Percentiles rank a stretch among this genome's conserved stretches.
Conservation (phyloP, 2,888 invertebrate species). For the Phytoseiulus persimilis region DNA sequence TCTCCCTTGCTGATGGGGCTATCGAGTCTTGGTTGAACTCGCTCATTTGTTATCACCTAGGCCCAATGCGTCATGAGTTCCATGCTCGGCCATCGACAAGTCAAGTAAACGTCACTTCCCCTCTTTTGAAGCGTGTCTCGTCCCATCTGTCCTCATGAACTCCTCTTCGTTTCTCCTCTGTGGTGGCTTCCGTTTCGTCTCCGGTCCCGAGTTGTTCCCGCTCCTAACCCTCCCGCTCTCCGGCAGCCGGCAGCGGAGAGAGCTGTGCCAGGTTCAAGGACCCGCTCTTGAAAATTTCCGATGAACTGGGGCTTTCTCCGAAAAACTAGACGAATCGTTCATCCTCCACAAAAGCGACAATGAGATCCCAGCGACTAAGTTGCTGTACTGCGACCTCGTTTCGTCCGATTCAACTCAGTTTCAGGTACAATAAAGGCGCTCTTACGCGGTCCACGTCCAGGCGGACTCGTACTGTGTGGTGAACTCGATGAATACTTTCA, state of each 20-base stretch:
- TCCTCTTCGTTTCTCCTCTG: too few relatives aligned
- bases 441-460: not conserved
- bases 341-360: not conserved
- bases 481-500: not conserved
- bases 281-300: not conserved
- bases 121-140: not conserved
- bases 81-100: not conserved
- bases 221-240: too few relatives aligned
- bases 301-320: not conserved
- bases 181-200: too few relatives aligned
- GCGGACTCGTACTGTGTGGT: not conserved
- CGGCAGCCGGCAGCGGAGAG: too few relatives aligned
- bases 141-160: not conserved
- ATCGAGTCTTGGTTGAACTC: not conserved
- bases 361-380: not conserved
- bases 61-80: not conserved
- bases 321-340: not conserved
- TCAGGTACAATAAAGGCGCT: slow-evolving; percentile 5
- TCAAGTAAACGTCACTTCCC: not conserved
- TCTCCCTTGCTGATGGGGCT: not conserved
- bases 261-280: not conserved
- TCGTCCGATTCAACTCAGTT: not conserved
- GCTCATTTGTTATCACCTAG: not conserved
- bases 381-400: not conserved
- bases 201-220: too few relatives aligned